Percentiles rank a stretch among this genome's conserved stretches.
Conservation (phyloP, 2,797 vertebrate species). For the Manis crassicaudata region DNA sequence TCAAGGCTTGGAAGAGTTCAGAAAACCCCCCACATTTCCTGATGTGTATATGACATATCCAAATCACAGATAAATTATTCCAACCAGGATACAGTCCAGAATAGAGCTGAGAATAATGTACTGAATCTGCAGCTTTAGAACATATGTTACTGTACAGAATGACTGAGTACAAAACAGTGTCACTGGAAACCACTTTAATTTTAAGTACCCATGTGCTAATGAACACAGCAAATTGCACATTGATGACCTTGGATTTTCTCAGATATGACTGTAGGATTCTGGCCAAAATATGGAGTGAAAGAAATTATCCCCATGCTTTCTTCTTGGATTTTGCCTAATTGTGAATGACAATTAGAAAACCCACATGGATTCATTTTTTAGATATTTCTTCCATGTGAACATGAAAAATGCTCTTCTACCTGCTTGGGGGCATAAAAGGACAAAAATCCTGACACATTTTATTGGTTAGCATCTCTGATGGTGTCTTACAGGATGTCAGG, state of each 20-base stretch:
- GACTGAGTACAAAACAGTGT: not conserved
- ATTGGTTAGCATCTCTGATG: not conserved
- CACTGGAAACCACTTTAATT: not conserved
- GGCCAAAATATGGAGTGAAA: conserved; percentile 29
- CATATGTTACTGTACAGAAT: not conserved
- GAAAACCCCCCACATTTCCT: not conserved
- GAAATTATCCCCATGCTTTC: not conserved
- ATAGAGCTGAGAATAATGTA: not conserved
- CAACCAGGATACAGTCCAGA: not conserved
- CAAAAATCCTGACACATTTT: not conserved
- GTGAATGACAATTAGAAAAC: not conserved
- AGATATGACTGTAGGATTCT: not conserved
- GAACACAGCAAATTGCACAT: conserved; percentile 10
- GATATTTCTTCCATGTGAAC: not conserved
- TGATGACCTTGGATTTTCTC: conserved; percentile 25
- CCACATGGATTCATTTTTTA: conserved; percentile 12
- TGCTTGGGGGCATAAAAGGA: not conserved
- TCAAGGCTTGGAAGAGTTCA: not conserved
- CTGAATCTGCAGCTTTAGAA: conserved; percentile 21
- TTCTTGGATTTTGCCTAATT: not conserved
- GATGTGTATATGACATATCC: not conserved
- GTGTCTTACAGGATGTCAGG: not conserved
- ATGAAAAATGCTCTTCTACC: conserved; percentile 18
- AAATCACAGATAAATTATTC: not conserved
- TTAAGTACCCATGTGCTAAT: not conserved